Percentiles rank a stretch among this genome's conserved stretches.
Conservation (phyloP, 2,113 vertebrate species). For the Podarcis cretensis region DNA sequence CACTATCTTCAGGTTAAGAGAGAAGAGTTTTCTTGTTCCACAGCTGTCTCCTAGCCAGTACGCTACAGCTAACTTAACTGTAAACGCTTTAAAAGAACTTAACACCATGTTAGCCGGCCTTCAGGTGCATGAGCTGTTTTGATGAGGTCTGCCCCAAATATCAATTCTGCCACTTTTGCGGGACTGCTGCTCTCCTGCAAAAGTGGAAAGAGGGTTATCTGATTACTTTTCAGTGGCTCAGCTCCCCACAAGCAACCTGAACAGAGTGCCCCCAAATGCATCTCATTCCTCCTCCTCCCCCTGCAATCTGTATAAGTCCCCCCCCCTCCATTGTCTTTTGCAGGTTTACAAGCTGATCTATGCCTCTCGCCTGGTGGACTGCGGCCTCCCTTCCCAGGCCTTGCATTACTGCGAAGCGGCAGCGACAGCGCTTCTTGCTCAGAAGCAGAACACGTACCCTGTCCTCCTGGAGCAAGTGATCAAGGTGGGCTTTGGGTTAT, state of each 20-base stretch:
- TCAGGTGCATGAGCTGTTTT: background rate
- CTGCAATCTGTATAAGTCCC: accelerated
- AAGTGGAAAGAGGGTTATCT: no score
- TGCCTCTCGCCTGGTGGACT: constrained; percentile 86
- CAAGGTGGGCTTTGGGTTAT: constrained; percentile 76
- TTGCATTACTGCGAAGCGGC: constrained; percentile 91
- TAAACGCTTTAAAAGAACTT: background rate
- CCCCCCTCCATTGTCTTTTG: constrained; percentile 10
- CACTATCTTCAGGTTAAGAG: no score
- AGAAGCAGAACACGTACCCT: constrained; percentile 56
- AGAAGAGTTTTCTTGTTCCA: background rate
- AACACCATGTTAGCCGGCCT: background rate
- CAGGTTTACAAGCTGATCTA: constrained; percentile 93
- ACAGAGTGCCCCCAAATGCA: no score
- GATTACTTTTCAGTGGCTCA: no score
- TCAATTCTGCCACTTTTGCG: no score
- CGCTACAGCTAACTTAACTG: background rate
- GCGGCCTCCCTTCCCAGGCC: constrained; percentile 84
- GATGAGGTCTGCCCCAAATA: background rate
- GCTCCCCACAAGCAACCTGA: no score
- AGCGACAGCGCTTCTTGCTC: constrained; percentile 69
- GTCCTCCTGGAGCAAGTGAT: constrained; percentile 81
- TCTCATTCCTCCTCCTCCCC: background rate
- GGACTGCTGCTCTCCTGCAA: no score
- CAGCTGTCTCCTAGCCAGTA: background rate